These are phyloP conservation scores for Scolopax bukidnonensis DNA, from an alignment of 2,797 vertebrate genomes.

Conservation along the genomic window DNA sequence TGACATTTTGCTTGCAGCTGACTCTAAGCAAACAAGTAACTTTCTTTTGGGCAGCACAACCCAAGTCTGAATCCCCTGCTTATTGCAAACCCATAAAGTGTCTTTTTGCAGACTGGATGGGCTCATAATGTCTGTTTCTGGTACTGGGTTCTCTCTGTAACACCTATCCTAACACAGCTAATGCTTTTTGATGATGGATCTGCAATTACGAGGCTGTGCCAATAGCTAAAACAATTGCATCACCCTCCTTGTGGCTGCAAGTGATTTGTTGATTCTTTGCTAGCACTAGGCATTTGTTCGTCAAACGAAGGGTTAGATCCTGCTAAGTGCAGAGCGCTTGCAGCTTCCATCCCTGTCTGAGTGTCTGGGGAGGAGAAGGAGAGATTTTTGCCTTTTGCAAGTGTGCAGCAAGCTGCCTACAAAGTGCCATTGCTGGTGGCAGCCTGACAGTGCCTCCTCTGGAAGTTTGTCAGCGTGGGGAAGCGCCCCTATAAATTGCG, in stretches of 20 bases:
- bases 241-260: not conserved
- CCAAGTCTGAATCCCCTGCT: not conserved
- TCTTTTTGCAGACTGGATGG: not conserved
- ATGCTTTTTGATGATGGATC: not conserved
- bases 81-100: not conserved
- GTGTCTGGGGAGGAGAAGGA: not conserved
- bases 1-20: not conserved
- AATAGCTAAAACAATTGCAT: constrained; percentile 24
- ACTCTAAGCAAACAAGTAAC: not conserved
- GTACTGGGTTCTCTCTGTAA: not conserved
- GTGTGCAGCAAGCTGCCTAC: not conserved
- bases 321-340: not conserved
- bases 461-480: not conserved
- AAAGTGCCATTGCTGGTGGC: not conserved
- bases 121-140: not conserved
- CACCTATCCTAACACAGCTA: not conserved
- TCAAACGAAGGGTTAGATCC: not conserved
- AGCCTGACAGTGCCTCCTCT: not conserved
- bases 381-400: not conserved
- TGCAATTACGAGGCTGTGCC: constrained; percentile 1
- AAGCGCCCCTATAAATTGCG: not conserved
- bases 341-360: not conserved
- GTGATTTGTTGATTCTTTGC: not conserved
- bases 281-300: accelerated
- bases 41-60: not conserved